These are phyloP conservation scores for Anarsia innoxiella DNA, from an alignment of 2,888 invertebrate genomes.

Conservation along the genomic window DNA sequence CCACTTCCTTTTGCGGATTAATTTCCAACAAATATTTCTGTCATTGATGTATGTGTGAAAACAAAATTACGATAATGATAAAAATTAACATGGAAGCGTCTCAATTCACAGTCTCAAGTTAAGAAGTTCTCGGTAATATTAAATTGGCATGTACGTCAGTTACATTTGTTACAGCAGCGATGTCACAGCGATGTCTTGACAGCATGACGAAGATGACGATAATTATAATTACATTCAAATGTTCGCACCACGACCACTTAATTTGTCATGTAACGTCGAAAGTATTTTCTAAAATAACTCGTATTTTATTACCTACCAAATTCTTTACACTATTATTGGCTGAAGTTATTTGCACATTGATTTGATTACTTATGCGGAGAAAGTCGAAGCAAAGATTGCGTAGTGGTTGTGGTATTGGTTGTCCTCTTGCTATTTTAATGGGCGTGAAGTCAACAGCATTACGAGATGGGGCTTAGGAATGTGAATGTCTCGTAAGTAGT, in stretches of 20 bases:
- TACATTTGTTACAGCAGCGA: not conserved
- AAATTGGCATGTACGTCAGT: not conserved
- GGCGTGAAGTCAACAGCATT: conserved; percentile 3
- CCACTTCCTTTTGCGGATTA: too few species aligned
- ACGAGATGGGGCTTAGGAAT: not conserved
- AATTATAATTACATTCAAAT: conserved; percentile 18
- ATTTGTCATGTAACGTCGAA: conserved; percentile 26
- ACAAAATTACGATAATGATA: too few species aligned
- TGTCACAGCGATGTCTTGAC: conserved; percentile 1
- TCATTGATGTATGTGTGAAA: too few species aligned
- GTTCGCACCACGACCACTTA: conserved; percentile 22
- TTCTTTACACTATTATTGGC: conserved; percentile 9
- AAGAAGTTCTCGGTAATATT: too few species aligned
- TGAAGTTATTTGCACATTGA: conserved; percentile 4
- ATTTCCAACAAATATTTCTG: too few species aligned
- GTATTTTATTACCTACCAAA: conserved; percentile 14
- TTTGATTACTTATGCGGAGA: conserved; percentile 9
- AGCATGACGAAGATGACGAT: conserved; percentile 23
- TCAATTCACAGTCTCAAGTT: too few species aligned
- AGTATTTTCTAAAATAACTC: conserved; percentile 11
- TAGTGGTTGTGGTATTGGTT: conserved; percentile 2
- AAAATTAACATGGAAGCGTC: too few species aligned
- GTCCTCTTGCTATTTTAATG: not conserved
- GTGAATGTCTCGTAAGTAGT: too few species aligned
- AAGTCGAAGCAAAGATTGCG: conserved; percentile 5